Conservation (phyloP, 2,797 vertebrate species). For the Smutsia gigantea region DNA sequence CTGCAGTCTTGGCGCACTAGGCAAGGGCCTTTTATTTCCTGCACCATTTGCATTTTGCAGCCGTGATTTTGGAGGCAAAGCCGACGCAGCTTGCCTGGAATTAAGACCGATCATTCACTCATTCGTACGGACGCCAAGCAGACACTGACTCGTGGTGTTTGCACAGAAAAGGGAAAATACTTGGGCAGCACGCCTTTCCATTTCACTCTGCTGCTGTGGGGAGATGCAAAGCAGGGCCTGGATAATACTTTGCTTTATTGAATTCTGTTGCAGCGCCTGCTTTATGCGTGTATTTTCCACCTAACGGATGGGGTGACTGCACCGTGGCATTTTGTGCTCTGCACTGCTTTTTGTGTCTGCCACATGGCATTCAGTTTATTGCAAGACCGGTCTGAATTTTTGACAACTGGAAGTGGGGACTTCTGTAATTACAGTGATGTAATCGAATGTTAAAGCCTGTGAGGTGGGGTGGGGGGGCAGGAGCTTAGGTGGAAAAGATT, state of each 20-base stretch:
- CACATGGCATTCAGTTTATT: background rate
- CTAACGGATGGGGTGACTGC: conserved; percentile 3
- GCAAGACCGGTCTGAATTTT: background rate
- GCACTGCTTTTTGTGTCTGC: background rate
- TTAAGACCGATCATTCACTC: background rate
- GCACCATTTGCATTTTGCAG: conserved; percentile 39
- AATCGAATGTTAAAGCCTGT: background rate
- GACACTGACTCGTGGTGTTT: background rate
- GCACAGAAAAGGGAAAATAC: background rate
- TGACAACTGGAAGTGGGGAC: background rate
- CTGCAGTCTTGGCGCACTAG: background rate
- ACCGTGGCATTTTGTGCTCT: background rate
- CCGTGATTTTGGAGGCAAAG: conserved; percentile 30
- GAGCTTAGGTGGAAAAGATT: background rate
- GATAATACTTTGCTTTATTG: background rate
- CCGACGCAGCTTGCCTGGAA: background rate
- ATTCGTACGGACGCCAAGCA: background rate
- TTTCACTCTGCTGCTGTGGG: background rate
- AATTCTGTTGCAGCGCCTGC: background rate
- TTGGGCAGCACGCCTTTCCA: background rate
- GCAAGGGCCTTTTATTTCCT: conserved; percentile 25
- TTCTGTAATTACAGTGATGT: conserved; percentile 8
- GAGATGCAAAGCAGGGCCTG: background rate
- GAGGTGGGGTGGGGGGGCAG: background rate
- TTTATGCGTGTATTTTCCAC: conserved; percentile 5